Percentiles rank a stretch among this genome's conserved stretches.
These are phyloP conservation scores for Lasioglossum leucozonium DNA, from an alignment of 2,888 invertebrate genomes.

Conservation along the genomic window DNA sequence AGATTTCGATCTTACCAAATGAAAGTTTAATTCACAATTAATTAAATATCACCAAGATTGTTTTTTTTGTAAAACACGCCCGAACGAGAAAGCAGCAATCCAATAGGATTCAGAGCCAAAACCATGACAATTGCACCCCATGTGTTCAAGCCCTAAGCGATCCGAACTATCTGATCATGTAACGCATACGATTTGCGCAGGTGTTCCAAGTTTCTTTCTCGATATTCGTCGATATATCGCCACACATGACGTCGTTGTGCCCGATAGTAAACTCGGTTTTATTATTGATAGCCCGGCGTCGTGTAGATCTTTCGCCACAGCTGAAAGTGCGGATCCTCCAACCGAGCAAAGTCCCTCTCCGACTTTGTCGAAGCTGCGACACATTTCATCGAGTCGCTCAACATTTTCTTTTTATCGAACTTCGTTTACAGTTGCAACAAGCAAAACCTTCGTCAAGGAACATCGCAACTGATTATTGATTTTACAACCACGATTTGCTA, in stretches of 20 bases:
- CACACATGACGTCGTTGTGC: constrained; percentile 52
- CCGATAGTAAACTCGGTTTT: constrained; percentile 72
- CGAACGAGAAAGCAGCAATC: neutral
- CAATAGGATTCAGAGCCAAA: neutral
- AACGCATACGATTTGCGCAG: constrained; percentile 76
- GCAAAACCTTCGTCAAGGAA: neutral
- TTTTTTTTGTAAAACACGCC: neutral
- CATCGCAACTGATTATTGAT: neutral
- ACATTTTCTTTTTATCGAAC: neutral
- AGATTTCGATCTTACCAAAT: neutral
- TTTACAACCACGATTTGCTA: neutral
- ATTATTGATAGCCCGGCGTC: constrained; percentile 71
- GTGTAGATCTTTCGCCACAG: constrained; percentile 42
- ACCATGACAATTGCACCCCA: neutral
- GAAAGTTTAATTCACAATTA: neutral
- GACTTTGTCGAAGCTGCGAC: neutral
- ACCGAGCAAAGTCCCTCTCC: neutral
- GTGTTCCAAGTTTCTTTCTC: constrained; percentile 69
- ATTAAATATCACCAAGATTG: neutral
- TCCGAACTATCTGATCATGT: constrained; percentile 52
- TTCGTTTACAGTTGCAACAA: neutral
- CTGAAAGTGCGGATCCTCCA: neutral
- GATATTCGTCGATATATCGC: constrained; percentile 67
- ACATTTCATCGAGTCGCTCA: neutral
- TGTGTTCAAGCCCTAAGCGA: constrained; percentile 16